These are phyloP conservation scores for Lissonota sp. DNA, from an alignment of 2,888 invertebrate genomes.

Conservation along the genomic window DNA sequence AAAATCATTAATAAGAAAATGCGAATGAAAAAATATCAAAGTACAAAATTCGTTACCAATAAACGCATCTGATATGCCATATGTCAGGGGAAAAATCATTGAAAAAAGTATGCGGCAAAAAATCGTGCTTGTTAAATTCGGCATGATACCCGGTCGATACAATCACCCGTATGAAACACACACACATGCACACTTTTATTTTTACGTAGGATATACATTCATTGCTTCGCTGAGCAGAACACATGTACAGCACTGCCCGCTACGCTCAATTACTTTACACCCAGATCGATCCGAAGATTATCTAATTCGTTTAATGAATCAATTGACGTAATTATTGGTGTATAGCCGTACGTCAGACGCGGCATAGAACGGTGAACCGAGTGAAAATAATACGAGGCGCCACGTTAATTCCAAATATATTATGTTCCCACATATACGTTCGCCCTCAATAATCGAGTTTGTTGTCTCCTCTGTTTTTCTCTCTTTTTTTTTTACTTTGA, in stretches of 20 bases:
- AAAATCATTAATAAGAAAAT: too few species aligned
- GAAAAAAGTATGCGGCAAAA: too few species aligned
- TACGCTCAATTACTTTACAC: conserved; percentile 66
- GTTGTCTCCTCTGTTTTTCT: conserved; percentile 58
- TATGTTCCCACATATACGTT: conserved; percentile 63
- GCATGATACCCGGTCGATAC: too few species aligned
- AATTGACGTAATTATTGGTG: conserved; percentile 79
- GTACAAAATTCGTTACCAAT: too few species aligned
- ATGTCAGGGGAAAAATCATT: too few species aligned
- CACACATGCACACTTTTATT: conserved; percentile 4
- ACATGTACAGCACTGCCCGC: conserved; percentile 15
- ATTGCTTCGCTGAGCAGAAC: conserved; percentile 45
- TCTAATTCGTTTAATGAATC: conserved; percentile 82
- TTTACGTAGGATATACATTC: conserved; percentile 27
- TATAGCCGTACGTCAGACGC: conserved; percentile 65
- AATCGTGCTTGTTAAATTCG: too few species aligned
- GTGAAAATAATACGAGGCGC: conserved; percentile 64
- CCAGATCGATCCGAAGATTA: conserved; percentile 74
- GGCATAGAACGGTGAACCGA: conserved; percentile 19
- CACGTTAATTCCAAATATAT: conserved; percentile 53
- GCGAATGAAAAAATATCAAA: too few species aligned
- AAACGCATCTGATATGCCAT: too few species aligned
- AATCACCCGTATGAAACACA: not conserved
- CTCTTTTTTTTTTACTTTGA: conserved; percentile 50
- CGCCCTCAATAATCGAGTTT: conserved; percentile 69